A percentile compares a stretch with the other conserved stretches of the same genome.
These are phyloP conservation scores for Daphoenositta chrysoptera DNA, from an alignment of 2,113 vertebrate species.

Conservation along the genomic window DNA sequence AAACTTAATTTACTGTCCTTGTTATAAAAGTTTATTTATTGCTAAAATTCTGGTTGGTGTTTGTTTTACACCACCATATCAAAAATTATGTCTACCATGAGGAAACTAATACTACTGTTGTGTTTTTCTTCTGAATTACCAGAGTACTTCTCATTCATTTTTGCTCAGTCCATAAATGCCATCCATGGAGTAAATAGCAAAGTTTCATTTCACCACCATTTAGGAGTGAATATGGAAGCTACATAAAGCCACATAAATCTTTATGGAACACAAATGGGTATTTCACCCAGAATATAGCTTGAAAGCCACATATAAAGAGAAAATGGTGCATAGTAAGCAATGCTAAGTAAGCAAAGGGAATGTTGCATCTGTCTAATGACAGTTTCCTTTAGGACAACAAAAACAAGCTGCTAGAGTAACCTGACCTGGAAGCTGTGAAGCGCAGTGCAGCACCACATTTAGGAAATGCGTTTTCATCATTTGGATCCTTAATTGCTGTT, in stretches of 20 bases:
- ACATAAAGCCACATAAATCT: neutral
- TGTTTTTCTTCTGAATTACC: neutral
- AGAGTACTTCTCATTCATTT: neutral
- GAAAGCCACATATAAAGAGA: neutral
- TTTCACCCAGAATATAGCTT: neutral
- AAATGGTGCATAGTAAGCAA: neutral
- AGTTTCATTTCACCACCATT: neutral
- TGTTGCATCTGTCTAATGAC: neutral
- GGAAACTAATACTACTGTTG: neutral
- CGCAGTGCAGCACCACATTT: neutral
- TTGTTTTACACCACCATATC: neutral
- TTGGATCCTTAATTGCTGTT: neutral
- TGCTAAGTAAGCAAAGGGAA: neutral
- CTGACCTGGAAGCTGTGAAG: neutral
- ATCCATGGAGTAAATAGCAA: neutral
- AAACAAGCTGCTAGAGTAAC: neutral
- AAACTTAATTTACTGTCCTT: neutral
- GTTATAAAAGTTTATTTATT: neutral
- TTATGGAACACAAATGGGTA: neutral
- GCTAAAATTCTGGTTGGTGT: neutral
- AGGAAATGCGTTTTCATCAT: neutral
- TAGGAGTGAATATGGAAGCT: neutral
- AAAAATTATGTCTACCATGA: neutral
- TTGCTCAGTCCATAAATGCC: neutral
- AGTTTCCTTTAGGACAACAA: neutral